Base-by-base conservation (phyloP, 1,140 invertebrate genomes). In the Saxidomus purpurata region DNA sequence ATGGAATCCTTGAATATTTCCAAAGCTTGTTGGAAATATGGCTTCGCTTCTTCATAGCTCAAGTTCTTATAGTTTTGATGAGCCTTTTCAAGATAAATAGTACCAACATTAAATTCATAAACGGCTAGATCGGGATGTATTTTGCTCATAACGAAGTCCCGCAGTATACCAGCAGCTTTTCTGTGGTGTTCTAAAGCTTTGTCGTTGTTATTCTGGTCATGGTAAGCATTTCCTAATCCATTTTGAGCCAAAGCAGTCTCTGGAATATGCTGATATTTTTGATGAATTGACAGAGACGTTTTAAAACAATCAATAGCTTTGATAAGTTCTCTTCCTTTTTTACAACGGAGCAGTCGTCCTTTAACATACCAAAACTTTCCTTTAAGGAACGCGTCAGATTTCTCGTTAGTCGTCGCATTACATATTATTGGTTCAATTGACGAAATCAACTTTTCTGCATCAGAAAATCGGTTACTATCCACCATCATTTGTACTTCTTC, bases 71-170 rank as follows among this genome's bases (percentile, higher is more conserved):
- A 19, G 1, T 71, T 11, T 40, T 71, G 31, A 36, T 22, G 11
- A 3, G 67, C 67, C 34, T 71, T 71, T 71, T 31, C 31, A 22
- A 38, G 67, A n/a, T 71, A 71, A 19, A 71, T 71, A 22, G 67
- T 71, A 38, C 67, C 67, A n/a, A 71, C 22, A 38, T 71, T 71
- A 38, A 71, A 71, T 36, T 71, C 67, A 19, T 71, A 71, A 13
- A 71, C 22, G 17, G 36, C 17, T 71, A 71, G 2, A 38, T 71
- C 36, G 2, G 67, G 67, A 71, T 71, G 34, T 1, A 38, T 15
- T 19, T 36, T 38, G 22, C 17, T n/a, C 0, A 17, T 22, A 38
- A 38, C 13, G 19, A 71, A 71, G 0, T 36, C 31, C 28, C 17
- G 31, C 19, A 71, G 22, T 38, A 11, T 17, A 17, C 38, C 19